Percentiles rank a stretch among this genome's conserved stretches.
Conservation (phyloP, 2,888 invertebrate species). For the Lithophane socia region DNA sequence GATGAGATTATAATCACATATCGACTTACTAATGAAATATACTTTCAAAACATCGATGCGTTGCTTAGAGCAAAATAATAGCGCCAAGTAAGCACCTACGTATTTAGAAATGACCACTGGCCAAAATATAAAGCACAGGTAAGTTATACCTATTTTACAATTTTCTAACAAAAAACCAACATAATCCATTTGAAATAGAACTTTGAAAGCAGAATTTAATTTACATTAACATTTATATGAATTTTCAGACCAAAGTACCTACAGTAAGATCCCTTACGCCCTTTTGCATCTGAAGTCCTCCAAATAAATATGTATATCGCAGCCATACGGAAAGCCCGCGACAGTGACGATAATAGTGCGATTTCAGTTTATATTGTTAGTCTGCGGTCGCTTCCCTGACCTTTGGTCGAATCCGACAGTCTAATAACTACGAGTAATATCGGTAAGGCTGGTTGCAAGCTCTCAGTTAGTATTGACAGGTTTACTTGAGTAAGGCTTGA, state of each 20-base stretch:
- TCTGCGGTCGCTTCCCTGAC: constrained; percentile 50
- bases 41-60: too few relatives aligned
- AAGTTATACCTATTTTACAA: too few relatives aligned
- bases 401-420: constrained; percentile 63
- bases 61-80: too few relatives aligned
- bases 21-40: too few relatives aligned
- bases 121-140: too few relatives aligned
- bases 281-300: constrained; percentile 6
- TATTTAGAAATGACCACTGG: too few relatives aligned
- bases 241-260: not conserved
- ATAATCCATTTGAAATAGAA: too few relatives aligned
- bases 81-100: too few relatives aligned
- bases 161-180: too few relatives aligned
- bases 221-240: too few relatives aligned
- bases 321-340: constrained; percentile 40
- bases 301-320: constrained; percentile 50
- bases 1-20: too few relatives aligned
- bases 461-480: constrained; percentile 52
- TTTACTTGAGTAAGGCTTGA: constrained; percentile 40
- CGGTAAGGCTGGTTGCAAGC: constrained; percentile 42
- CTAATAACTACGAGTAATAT: constrained; percentile 61
- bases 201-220: too few relatives aligned
- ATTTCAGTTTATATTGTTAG: constrained; percentile 58
- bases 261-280: not conserved
- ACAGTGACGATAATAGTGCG: constrained; percentile 54